Percentiles rank a stretch among this genome's conserved stretches.
phyloP scores from a whole-genome alignment of 2,888 invertebrate genomes.

The Boloria euphrosyne region DNA sequence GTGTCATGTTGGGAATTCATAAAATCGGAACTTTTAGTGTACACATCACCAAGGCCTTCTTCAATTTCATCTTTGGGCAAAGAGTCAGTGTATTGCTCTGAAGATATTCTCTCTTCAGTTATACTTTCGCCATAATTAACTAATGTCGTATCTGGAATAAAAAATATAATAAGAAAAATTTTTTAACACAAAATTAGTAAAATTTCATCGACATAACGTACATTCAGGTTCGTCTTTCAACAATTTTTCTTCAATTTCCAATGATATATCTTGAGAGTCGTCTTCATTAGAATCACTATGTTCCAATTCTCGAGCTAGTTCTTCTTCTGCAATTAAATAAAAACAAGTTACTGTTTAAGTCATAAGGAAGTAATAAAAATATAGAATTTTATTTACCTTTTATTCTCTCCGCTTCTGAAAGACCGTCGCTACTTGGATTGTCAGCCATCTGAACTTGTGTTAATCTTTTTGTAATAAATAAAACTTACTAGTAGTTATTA shows the following conservation, averaged over 20 bases:
- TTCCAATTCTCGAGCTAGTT: slow-evolving; percentile 71
- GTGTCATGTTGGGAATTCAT: slow-evolving; percentile 61
- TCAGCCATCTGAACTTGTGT: slow-evolving; percentile 58
- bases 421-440: slow-evolving; percentile 59
- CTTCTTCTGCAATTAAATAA: slow-evolving; percentile 63
- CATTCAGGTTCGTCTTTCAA: slow-evolving; percentile 78
- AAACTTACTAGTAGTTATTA: too few relatives aligned
- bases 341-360: not conserved
- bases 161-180: not conserved
- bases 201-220: slow-evolving; percentile 39
- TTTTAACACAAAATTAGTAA: not conserved
- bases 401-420: slow-evolving; percentile 69
- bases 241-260: slow-evolving; percentile 76
- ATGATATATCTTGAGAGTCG: slow-evolving; percentile 73
- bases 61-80: slow-evolving; percentile 64
- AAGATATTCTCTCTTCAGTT: slow-evolving; percentile 61
- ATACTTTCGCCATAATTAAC: slow-evolving; percentile 70
- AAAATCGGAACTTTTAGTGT: slow-evolving; percentile 65
- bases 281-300: slow-evolving; percentile 79
- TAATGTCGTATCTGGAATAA: slow-evolving; percentile 67
- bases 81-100: slow-evolving; percentile 58
- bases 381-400: slow-evolving; percentile 54
- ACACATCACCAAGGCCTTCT: slow-evolving; percentile 74
- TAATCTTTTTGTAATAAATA: not conserved
- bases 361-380: not conserved